phyloP scores from a whole-genome alignment of 2,888 invertebrate species.

The Hydrotaea diabolus region DNA sequence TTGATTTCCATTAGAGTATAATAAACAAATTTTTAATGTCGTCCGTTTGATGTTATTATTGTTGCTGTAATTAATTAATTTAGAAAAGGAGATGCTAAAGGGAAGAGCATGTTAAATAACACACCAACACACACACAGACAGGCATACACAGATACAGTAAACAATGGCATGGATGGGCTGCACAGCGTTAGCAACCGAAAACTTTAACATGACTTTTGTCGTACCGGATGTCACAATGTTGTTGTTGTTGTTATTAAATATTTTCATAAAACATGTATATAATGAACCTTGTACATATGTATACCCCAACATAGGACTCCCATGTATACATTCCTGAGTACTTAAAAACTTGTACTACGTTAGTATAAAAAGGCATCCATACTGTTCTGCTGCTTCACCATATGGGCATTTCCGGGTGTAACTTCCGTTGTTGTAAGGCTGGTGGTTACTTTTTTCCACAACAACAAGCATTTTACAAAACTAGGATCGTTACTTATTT shows the following conservation, averaged over 20 bases:
- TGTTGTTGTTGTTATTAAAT: background rate
- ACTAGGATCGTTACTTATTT: no score
- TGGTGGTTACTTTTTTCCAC: no score
- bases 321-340: no score
- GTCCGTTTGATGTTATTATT: constrained; percentile 1
- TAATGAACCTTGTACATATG: background rate
- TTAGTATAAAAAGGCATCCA: no score
- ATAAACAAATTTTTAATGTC: constrained; percentile 27
- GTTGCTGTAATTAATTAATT: constrained; percentile 56
- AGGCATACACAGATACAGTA: no score
- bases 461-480: no score
- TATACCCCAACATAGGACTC: no score
- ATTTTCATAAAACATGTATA: background rate
- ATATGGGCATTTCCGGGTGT: no score
- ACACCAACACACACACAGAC: no score
- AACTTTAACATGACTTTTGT: background rate
- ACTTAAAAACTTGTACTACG: no score
- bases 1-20: constrained; percentile 57
- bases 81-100: background rate
- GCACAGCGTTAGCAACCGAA: background rate
- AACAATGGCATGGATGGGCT: background rate
- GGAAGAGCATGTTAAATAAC: background rate
- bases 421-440: no score
- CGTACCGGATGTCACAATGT: background rate
- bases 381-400: no score